Evolutionary conservation across 2,113 vertebrate genomes (phyloP), one percentile per base, ranked within the genome.

Genomic region (Rhea pennata): DNA sequence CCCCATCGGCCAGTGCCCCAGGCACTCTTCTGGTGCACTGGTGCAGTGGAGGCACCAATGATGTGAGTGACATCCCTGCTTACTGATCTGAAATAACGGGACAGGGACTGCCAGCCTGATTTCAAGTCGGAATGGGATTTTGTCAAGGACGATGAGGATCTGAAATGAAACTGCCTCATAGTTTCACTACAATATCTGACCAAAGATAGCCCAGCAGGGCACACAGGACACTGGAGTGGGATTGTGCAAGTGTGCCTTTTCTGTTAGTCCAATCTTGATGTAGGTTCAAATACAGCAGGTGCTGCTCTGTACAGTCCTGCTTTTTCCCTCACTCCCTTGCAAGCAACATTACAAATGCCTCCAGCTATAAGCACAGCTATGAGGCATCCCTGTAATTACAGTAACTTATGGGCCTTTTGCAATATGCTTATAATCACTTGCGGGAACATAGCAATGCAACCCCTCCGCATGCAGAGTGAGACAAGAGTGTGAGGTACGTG

Each of bases 281-380:
- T 0, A 39, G 14, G 1, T 0, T 0, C 0, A 9, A 33, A 40
- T 8, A 58, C 8, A 5, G 22, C 29, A 86, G 40, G 65, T 33
- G 26, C 24, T 92, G 36, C 71, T 6, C 53, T 36, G 36, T 70
- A 50, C 50, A 73, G 2, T 40, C 53, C 42, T 82, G 53, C n/a
- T 85, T 78, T 64, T 56, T 58, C 54, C 15, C 2, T 70, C 70
- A 40, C 2, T 1, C 26, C 24, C 20, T 86, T 67, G 26, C 33
- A 80, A 86, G 44, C n/a, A 88, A 15, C 33, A 39, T 36, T 70
- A 3, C n/a, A 56, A 31, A 23, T 56, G 54, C 24, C 65, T 23
- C 27, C 27, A 62, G n/a, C 27, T 79, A 33, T 62, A 73, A 83
- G 59, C 26, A 50, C 33, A 71, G 80, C 80, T 77, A 67, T 71